Conservation (phyloP, 2,888 invertebrate species). For the Spilarctia lutea region DNA sequence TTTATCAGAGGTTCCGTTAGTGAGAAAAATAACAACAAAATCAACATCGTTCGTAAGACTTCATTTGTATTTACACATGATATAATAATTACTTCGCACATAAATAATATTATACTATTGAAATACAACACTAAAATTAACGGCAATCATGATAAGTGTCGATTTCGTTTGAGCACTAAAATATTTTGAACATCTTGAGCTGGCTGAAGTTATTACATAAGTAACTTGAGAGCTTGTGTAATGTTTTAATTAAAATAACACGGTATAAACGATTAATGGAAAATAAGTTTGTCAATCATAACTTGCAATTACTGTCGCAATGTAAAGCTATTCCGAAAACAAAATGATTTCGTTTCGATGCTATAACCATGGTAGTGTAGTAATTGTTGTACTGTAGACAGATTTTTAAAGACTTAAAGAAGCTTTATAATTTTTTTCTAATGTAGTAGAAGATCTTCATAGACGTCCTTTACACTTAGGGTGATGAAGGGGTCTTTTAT, state of each 20-base stretch:
- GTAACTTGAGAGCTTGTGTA: constrained; percentile 5
- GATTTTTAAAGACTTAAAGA: too few species aligned
- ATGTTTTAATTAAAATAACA: constrained; percentile 11
- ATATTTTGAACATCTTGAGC: background rate
- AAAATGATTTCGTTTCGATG: background rate
- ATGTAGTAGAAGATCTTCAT: too few species aligned
- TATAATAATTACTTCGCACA: background rate
- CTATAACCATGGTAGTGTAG: too few species aligned
- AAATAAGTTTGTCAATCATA: constrained; percentile 5
- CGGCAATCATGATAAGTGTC: background rate
- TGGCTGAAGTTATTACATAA: background rate
- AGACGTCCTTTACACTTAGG: too few species aligned
- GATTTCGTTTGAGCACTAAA: background rate
- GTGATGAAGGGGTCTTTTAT: too few species aligned
- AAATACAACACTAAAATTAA: background rate
- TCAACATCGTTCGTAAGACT: background rate
- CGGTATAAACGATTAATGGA: constrained; percentile 6
- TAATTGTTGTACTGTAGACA: too few species aligned
- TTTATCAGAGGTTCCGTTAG: too few species aligned
- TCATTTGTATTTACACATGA: background rate
- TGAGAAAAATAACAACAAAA: too few species aligned
- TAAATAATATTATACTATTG: background rate
- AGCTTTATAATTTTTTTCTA: too few species aligned
- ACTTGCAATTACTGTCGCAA: too few species aligned
- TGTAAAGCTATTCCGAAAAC: too few species aligned